Conservation (phyloP, 2,888 invertebrate genomes). For the Timandra comae region DNA sequence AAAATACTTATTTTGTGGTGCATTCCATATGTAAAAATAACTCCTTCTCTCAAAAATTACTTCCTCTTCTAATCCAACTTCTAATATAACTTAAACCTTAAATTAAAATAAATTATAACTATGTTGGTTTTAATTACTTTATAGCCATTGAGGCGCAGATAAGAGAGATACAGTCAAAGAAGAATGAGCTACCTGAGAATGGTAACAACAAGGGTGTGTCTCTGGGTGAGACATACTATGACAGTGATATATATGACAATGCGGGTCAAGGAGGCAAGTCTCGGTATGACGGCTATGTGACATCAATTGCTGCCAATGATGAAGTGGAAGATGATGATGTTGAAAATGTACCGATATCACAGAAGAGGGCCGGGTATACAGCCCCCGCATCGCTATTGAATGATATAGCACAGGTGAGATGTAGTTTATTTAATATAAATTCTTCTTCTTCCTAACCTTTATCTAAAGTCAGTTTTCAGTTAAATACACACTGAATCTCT, state of each 20-base stretch:
- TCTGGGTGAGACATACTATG: conserved; percentile 91
- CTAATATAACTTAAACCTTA: too few relatives aligned
- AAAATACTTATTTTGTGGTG: too few relatives aligned
- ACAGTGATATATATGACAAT: conserved; percentile 95
- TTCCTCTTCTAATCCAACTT: too few relatives aligned
- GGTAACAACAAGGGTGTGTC: conserved; percentile 88
- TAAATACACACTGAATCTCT: too few relatives aligned
- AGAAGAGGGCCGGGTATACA: conserved; percentile 86
- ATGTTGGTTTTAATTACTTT: conserved; percentile 24
- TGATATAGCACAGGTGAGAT: conserved; percentile 92
- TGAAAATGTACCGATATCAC: conserved; percentile 83
- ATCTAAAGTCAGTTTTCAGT: too few relatives aligned
- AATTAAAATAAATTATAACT: background rate
- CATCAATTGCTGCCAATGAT: conserved; percentile 97
- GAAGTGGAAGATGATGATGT: conserved; percentile 96
- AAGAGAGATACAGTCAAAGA: conserved; percentile 91
- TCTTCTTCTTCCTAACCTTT: background rate
- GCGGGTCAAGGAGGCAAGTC: conserved; percentile 79
- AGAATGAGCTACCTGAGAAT: conserved; percentile 83
- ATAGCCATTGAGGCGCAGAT: conserved; percentile 97
- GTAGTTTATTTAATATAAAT: background rate
- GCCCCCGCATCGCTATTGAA: conserved; percentile 93
- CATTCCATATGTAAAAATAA: too few relatives aligned
- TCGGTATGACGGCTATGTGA: conserved; percentile 95
- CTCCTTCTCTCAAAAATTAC: too few relatives aligned